phyloP scores from a whole-genome alignment of 2,888 invertebrate genomes.

The Globia sparganii region DNA sequence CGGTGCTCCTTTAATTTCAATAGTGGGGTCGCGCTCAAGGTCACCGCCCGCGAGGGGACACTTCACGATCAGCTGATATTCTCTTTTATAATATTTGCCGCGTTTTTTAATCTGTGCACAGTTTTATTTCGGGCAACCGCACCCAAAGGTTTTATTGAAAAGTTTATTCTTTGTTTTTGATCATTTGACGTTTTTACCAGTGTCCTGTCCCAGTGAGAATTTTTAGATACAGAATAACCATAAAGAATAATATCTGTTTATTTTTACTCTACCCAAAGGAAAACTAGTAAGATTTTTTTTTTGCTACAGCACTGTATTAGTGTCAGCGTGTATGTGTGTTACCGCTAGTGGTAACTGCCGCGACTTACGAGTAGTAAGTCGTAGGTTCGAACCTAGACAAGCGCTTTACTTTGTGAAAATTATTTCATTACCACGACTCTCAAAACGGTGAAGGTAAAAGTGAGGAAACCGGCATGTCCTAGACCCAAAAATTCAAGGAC shows the following conservation, averaged over 20 bases:
- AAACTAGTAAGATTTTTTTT: neutral
- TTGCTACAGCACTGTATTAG: neutral
- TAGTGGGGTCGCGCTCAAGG: conserved; percentile 90
- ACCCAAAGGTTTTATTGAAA: neutral
- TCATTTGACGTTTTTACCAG: neutral
- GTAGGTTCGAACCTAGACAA: neutral
- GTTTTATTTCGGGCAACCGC: conserved; percentile 9
- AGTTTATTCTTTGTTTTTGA: neutral
- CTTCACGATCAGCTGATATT: conserved; percentile 87
- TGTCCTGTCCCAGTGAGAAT: neutral
- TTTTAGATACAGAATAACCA: neutral
- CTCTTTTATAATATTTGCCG: conserved; percentile 67
- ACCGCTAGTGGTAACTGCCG: no score
- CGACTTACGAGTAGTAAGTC: no score
- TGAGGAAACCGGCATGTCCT: neutral
- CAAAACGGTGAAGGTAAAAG: neutral
- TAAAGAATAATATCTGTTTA: neutral
- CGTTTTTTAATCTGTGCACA: conserved; percentile 55
- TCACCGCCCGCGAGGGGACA: conserved; percentile 86
- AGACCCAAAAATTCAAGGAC: neutral
- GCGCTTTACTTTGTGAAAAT: neutral
- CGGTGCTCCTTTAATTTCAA: conserved; percentile 88
- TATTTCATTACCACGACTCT: neutral
- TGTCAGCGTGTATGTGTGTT: no score
- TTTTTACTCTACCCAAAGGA: neutral